Evolutionary conservation across 53 echinoderm and acorn worm species (phyloP), one percentile per base, ranked within the genome.

Genomic region (Mesocentrotus franciscanus): DNA sequence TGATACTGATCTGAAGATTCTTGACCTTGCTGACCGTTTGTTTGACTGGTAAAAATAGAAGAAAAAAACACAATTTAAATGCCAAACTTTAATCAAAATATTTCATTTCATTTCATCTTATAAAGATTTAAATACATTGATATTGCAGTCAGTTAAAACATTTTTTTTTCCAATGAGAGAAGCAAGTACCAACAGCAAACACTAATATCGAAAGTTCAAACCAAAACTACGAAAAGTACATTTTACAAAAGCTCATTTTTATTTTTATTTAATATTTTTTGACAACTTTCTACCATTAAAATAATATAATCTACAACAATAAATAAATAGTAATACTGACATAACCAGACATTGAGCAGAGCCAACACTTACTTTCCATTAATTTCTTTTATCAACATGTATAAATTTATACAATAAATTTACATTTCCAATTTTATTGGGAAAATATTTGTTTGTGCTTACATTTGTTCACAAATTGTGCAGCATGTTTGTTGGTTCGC

Each of bases 381-480:
- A 49, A 5, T 49, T 49, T 49, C 39, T 5, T 49, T 49, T 2
- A 49, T 49, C 49, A 49, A 49, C 49, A 64, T 64, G n/a, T n/a
- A n/a, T n/a, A n/a, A n/a, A n/a, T n/a, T n/a, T n/a, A n/a, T n/a
- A 29, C 75, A 75, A 75, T 13, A 14, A 20, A 18, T 64, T 18
- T 64, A 18, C 61, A 64, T 15, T 64, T 18, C 76, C 14, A 66
- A 18, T 22, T 66, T 24, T 24, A 24, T 68, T 68, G 5, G 68
- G 26, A 33, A 76, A 49, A 33, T 20, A 26, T 2, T n/a, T 9
- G 0, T 33, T 33, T 76, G 56, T 39, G 79, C 97, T 98, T 96
- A 98, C 98, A 97, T 85, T 97, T 97, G n/a, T 71, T 90, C 0
- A 98, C 96, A 97, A 98, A 98, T 61, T 93, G 15, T 29, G 97